These are phyloP conservation scores for Caenorhabditis afra DNA, from an alignment of 2,888 invertebrate species.

Conservation along the genomic window DNA sequence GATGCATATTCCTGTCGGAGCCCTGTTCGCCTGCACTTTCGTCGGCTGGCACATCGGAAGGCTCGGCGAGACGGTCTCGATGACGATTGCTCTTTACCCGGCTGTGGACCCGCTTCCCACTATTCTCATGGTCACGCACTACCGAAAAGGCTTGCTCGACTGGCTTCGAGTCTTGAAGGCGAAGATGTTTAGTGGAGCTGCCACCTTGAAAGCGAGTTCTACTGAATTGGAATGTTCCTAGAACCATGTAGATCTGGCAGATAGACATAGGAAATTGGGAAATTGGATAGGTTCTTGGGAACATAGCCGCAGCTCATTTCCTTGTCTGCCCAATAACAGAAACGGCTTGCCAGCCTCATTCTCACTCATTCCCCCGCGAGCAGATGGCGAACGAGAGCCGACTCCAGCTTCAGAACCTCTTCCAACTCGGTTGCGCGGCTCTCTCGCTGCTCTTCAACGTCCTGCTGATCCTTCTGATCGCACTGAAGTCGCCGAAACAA, in stretches of 20 bases:
- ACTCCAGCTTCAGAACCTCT: background rate
- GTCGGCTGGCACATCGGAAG: constrained; percentile 9
- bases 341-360: too few species aligned
- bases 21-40: constrained; percentile 10
- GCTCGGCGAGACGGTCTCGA: background rate
- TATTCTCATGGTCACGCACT: constrained; percentile 22
- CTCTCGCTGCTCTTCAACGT: constrained; percentile 3
- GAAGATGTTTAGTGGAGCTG: too few species aligned
- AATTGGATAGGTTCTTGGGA: too few species aligned
- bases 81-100: constrained; percentile 20
- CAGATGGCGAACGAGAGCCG: background rate
- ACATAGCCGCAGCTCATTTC: background rate
- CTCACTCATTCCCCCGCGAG: too few species aligned
- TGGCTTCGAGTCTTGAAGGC: too few species aligned
- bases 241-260: too few species aligned
- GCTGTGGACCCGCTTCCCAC: constrained; percentile 29
- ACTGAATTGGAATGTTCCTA: too few species aligned
- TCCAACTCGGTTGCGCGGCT: background rate
- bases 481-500: constrained; percentile 1
- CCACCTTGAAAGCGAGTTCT: too few species aligned
- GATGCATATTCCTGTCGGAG: constrained; percentile 34
- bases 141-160: constrained; percentile 7
- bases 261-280: too few species aligned
- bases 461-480: constrained; percentile 6
- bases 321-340: too few species aligned